These are phyloP conservation scores for Cephus cinctus DNA, from an alignment of 1,140 invertebrate genomes.

Conservation along the genomic window DNA sequence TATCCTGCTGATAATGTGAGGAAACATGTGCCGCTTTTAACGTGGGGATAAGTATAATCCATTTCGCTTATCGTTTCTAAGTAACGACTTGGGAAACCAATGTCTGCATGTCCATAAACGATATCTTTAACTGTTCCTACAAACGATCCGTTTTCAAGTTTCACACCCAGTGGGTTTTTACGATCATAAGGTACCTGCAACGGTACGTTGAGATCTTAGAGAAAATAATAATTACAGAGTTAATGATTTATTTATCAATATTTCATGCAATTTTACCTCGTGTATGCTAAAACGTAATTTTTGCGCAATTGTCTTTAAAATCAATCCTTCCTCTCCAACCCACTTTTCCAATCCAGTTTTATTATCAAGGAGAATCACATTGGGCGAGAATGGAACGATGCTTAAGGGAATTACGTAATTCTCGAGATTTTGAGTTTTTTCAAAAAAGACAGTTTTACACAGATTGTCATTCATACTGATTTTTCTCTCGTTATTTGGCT, in stretches of 20 bases:
- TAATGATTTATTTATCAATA: too few relatives aligned
- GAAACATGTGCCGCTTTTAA: neutral
- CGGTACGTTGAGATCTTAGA: neutral
- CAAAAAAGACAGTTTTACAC: neutral
- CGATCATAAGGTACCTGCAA: neutral
- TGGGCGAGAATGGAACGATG: neutral
- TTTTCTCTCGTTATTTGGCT: too few relatives aligned
- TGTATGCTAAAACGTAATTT: neutral
- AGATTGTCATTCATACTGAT: too few relatives aligned
- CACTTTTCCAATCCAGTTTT: neutral
- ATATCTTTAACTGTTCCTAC: neutral
- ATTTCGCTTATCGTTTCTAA: neutral
- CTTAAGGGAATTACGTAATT: neutral
- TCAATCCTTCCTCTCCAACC: neutral
- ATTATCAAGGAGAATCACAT: neutral
- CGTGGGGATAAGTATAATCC: neutral
- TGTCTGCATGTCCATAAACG: neutral
- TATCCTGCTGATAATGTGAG: neutral
- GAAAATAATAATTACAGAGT: neutral
- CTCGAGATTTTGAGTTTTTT: neutral
- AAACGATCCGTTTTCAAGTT: neutral
- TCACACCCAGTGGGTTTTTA: neutral
- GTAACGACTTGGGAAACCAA: neutral
- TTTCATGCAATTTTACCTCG: neutral
- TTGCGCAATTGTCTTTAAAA: neutral